A percentile compares a stretch with the other conserved stretches of the same genome.
These are phyloP conservation scores for Hirudo medicinalis DNA, from an alignment of 1,140 invertebrate species.

Conservation along the genomic window DNA sequence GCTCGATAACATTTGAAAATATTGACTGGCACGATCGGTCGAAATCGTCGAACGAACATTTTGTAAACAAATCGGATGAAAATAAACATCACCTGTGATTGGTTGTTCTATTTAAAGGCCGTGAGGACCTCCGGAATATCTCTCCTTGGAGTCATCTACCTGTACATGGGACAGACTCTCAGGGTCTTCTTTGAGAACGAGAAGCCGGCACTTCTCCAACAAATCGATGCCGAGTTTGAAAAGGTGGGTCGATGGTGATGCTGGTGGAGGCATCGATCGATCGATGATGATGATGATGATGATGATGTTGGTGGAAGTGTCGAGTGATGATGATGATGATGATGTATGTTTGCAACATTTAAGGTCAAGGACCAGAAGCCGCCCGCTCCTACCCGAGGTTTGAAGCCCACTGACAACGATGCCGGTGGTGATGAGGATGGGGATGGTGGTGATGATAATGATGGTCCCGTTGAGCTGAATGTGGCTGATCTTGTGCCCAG, in stretches of 20 bases:
- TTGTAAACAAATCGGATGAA: no score
- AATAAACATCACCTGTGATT: no score
- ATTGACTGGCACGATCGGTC: no score
- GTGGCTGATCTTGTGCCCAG: conserved; percentile 57
- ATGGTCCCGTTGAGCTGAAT: conserved; percentile 46
- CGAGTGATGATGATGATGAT: background rate
- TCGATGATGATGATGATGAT: background rate
- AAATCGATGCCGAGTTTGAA: conserved; percentile 73
- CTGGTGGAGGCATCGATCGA: background rate
- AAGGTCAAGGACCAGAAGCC: conserved; percentile 39
- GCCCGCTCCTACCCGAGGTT: conserved; percentile 53
- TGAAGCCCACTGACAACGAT: conserved; percentile 32
- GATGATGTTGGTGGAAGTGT: background rate
- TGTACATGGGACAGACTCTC: conserved; percentile 63
- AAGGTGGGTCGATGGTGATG: conserved; percentile 45
- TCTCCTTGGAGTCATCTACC: conserved; percentile 56
- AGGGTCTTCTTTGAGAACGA: conserved; percentile 70
- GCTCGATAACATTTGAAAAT: no score
- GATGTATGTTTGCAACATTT: background rate
- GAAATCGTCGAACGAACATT: no score
- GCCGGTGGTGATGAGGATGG: conserved; percentile 42
- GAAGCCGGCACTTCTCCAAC: conserved; percentile 66
- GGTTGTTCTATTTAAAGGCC: conserved; percentile 32
- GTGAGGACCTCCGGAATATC: conserved; percentile 61
- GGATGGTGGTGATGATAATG: conserved; percentile 43